Conservation (phyloP, 92 coral and sea anemone species). For the Phenganax marumi region DNA sequence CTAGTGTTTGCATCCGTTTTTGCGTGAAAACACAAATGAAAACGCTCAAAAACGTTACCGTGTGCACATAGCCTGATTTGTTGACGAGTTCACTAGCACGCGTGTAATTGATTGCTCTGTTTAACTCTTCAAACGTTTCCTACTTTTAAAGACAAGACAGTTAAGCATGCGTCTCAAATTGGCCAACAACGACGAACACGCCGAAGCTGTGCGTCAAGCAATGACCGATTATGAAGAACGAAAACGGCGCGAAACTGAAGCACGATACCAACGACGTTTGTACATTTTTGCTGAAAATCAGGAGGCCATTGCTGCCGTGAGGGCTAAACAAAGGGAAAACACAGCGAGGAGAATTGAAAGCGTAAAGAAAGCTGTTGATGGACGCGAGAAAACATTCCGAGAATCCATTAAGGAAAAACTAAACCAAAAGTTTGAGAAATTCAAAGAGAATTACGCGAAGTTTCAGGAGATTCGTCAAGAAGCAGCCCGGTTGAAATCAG, state of each 20-base stretch:
- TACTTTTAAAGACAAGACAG: conserved; percentile 11
- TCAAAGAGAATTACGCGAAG: conserved; percentile 23
- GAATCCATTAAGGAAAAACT: conserved; percentile 34
- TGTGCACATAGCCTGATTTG: too few species aligned
- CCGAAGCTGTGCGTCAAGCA: conserved; percentile 24
- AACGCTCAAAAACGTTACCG: too few species aligned
- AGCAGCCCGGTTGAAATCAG: neutral
- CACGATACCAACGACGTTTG: conserved; percentile 22
- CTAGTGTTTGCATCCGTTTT: too few species aligned
- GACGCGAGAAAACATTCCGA: conserved; percentile 15
- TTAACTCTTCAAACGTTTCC: too few species aligned
- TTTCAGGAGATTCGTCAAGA: neutral
- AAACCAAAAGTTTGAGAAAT: conserved; percentile 18
- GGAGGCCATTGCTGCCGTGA: conserved; percentile 16
- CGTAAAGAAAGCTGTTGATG: neutral
- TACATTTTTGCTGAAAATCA: conserved; percentile 41
- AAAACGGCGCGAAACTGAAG: conserved; percentile 31
- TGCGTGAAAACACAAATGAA: too few species aligned
- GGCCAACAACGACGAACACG: conserved; percentile 16
- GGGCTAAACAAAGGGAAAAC: conserved; percentile 26
- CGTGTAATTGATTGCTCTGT: neutral
- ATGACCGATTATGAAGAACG: conserved; percentile 36
- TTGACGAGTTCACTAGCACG: neutral
- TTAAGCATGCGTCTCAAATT: conserved; percentile 16
- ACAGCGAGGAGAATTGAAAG: neutral